Conservation (phyloP, 2,797 vertebrate species). For the Emys orbicularis region DNA sequence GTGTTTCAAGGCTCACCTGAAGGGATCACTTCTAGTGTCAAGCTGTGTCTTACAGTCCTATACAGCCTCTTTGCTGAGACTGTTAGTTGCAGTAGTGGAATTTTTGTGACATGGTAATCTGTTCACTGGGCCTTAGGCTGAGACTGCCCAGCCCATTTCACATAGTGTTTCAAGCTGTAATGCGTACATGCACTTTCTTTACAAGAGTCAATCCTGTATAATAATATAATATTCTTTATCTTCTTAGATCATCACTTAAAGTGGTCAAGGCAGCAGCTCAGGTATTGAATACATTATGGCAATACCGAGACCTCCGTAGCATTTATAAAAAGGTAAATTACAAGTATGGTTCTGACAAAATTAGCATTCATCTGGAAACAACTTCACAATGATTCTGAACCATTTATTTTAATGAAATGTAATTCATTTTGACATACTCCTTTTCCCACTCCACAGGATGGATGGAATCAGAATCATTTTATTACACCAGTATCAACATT, state of each 20-base stretch:
- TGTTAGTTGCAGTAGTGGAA: background rate
- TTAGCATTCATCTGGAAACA: background rate
- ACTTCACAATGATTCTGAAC: background rate
- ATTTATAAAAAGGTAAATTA: constrained; percentile 97
- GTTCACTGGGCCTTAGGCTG: background rate
- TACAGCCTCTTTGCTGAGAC: background rate
- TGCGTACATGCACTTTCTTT: background rate
- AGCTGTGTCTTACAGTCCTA: background rate
- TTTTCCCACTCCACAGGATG: constrained; percentile 85
- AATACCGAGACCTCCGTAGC: constrained; percentile 95
- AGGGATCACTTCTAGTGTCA: background rate
- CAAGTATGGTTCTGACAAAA: constrained; percentile 26
- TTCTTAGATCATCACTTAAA: constrained; percentile 93
- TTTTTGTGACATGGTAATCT: background rate
- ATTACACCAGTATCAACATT: constrained; percentile 96
- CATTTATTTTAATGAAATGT: constrained; percentile 33
- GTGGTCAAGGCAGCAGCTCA: constrained; percentile 98
- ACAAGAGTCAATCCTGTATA: background rate
- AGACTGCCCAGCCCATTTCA: background rate
- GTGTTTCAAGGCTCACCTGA: background rate
- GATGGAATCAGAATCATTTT: constrained; percentile 99
- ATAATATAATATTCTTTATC: background rate
- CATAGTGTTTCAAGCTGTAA: background rate
- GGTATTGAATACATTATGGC: constrained; percentile 97
- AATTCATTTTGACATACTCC: constrained; percentile 41